phyloP scores from a whole-genome alignment of 2,797 vertebrate genomes.

The Ibycter americanus region DNA sequence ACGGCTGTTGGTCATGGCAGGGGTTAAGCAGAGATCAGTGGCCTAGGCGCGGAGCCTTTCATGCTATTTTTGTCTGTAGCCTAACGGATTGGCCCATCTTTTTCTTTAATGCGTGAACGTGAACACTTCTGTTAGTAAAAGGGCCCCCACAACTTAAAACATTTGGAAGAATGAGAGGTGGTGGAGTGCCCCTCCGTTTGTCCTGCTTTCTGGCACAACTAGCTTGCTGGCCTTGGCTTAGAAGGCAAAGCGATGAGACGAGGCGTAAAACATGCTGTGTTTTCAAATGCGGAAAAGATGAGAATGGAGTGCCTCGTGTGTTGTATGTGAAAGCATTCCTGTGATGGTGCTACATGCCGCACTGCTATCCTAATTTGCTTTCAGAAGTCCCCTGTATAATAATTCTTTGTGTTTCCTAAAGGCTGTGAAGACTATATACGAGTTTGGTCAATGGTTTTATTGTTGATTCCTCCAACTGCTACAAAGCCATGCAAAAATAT shows the following conservation, averaged over 20 bases:
- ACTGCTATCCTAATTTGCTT: slow-evolving; percentile 57
- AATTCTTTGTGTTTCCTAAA: slow-evolving; percentile 51
- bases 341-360: not conserved
- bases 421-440: slow-evolving; percentile 25
- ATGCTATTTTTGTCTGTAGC: not conserved
- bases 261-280: not conserved
- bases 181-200: not conserved
- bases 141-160: not conserved
- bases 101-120: not conserved
- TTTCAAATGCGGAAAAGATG: not conserved
- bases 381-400: slow-evolving; percentile 18
- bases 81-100: not conserved
- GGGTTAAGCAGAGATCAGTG: not conserved
- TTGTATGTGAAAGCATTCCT: slow-evolving; percentile 31
- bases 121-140: not conserved
- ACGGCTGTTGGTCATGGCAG: not conserved
- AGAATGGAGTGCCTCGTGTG: not conserved
- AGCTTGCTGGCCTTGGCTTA: not conserved
- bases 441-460: slow-evolving; percentile 55
- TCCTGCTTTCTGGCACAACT: not conserved
- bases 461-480: slow-evolving; percentile 47
- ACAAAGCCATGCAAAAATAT: slow-evolving; percentile 38
- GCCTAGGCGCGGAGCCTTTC: not conserved
- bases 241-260: not conserved
- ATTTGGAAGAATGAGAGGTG: not conserved